Conservation (phyloP, 2,113 vertebrate genomes). For the Rhinolophus ferrumequinum region DNA sequence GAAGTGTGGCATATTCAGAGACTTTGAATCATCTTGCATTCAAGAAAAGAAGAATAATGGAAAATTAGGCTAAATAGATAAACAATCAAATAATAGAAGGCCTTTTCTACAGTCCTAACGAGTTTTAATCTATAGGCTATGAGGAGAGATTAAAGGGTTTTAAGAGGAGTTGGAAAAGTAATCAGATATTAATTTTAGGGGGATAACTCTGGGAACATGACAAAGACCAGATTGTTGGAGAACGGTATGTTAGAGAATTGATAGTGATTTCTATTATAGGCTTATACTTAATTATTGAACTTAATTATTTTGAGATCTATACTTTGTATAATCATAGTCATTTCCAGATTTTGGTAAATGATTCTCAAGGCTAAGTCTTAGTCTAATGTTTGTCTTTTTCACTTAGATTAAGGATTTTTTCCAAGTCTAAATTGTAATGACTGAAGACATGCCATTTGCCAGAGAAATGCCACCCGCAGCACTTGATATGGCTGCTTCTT, state of each 20-base stretch:
- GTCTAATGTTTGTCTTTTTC: neutral
- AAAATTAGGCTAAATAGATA: neutral
- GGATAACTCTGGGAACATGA: neutral
- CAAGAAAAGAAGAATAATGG: neutral
- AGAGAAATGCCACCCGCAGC: neutral
- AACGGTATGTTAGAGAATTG: neutral
- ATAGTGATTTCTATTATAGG: neutral
- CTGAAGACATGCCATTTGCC: neutral
- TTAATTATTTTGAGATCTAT: constrained; percentile 13
- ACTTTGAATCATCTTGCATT: neutral
- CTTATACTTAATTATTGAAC: neutral
- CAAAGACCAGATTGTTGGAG: neutral
- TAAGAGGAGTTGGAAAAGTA: neutral
- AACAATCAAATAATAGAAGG: neutral
- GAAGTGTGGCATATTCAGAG: neutral
- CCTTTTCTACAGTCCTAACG: neutral
- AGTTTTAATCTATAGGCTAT: neutral
- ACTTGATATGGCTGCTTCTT: neutral
- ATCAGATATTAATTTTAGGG: neutral
- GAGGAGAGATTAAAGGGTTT: neutral
- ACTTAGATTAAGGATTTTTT: neutral
- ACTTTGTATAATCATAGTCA: constrained; percentile 17
- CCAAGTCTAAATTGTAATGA: neutral
- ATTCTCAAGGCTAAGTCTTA: neutral
- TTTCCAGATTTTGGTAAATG: neutral